A percentile compares a stretch with the other conserved stretches of the same genome.
These are phyloP conservation scores for Himantopus leucocephalus DNA, from an alignment of 2,113 vertebrate genomes.

Conservation along the genomic window DNA sequence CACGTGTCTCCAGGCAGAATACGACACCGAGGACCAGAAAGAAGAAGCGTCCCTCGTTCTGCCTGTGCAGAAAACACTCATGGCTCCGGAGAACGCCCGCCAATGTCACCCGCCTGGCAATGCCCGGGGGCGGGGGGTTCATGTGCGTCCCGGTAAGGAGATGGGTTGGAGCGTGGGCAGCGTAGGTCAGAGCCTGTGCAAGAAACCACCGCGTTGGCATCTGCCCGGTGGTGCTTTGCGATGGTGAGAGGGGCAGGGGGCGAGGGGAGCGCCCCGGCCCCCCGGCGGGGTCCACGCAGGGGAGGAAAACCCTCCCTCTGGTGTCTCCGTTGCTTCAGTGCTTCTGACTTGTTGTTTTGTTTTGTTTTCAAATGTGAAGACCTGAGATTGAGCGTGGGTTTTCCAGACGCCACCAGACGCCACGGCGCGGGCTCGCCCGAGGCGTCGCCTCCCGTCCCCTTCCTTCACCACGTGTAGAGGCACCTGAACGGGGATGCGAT, in stretches of 20 bases:
- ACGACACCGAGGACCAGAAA: background rate
- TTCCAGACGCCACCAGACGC: constrained; percentile 40
- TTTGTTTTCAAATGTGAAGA: constrained; percentile 67
- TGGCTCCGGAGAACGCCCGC: background rate
- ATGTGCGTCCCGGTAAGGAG: background rate
- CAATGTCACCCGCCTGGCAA: background rate
- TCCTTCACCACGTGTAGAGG: constrained; percentile 67
- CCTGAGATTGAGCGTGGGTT: constrained; percentile 78
- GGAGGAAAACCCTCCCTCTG: background rate
- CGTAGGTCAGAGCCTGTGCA: background rate
- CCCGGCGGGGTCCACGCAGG: background rate
- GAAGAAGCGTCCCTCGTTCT: background rate
- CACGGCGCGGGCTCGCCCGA: constrained; percentile 33
- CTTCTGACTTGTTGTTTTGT: constrained; percentile 7
- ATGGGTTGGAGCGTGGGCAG: background rate
- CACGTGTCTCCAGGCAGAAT: background rate
- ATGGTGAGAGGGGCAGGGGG: background rate
- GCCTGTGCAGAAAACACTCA: background rate
- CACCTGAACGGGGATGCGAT: constrained; percentile 70
- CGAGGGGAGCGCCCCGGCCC: background rate
- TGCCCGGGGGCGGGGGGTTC: background rate
- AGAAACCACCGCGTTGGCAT: background rate
- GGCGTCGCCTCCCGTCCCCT: constrained; percentile 44
- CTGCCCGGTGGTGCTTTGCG: background rate
- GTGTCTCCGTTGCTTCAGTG: constrained; percentile 22